phyloP scores from a whole-genome alignment of 2,113 vertebrate species.

The Noctilio leporinus region DNA sequence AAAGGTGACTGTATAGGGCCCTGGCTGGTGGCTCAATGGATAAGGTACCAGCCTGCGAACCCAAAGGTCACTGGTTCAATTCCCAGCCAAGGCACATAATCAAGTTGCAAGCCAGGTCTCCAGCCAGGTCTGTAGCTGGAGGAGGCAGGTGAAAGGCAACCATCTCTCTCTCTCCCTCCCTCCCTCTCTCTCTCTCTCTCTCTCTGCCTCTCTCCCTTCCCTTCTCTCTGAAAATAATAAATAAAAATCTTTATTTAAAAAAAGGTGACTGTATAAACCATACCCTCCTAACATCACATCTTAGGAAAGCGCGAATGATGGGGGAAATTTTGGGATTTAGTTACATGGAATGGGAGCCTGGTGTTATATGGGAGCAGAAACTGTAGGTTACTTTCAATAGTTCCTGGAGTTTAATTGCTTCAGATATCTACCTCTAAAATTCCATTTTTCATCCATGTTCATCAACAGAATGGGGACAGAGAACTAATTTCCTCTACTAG shows the following conservation, averaged over 20 bases:
- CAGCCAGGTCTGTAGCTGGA: too few relatives aligned
- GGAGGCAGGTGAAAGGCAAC: too few relatives aligned
- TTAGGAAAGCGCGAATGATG: neutral
- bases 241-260: too few relatives aligned
- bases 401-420: neutral
- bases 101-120: too few relatives aligned
- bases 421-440: neutral
- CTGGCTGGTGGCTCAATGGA: too few relatives aligned
- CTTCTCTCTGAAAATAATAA: too few relatives aligned
- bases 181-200: too few relatives aligned
- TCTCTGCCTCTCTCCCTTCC: too few relatives aligned
- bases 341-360: neutral
- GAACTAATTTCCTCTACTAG: neutral
- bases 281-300: neutral
- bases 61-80: too few relatives aligned
- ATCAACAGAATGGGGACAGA: neutral
- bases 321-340: neutral
- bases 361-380: neutral
- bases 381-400: neutral
- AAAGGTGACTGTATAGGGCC: slow-evolving; percentile 85
- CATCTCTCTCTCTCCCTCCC: too few relatives aligned
- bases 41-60: too few relatives aligned
- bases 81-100: too few relatives aligned
- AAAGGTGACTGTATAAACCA: slow-evolving; percentile 81
- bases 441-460: neutral